Base-by-base conservation (phyloP, 2,888 invertebrate genomes). In the Aleiodes leptofemur region DNA sequence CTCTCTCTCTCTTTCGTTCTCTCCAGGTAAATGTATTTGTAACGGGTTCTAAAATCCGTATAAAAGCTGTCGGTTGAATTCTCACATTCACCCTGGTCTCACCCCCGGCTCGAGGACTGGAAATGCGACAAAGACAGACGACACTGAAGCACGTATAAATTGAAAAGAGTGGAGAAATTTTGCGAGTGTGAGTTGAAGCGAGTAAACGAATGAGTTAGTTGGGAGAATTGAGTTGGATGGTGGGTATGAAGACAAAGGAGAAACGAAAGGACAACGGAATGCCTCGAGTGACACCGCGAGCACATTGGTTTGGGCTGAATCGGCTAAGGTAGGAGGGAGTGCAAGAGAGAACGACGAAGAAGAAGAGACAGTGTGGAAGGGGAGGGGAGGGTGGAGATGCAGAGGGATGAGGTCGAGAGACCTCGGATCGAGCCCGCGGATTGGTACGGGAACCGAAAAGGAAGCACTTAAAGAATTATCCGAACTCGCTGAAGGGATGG, bases 391-490 rank as follows among this genome's bases (percentile, higher is more conserved):
- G 13, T 38, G 38, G 38, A 38, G 61, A 43, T 61, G 69, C 69
- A 16, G 16, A 11, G 14, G 53, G 77, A 70, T 34, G 74, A 74
- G 73, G 77, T 68, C 76, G 78, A 73, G 73, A 76, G 75, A 80
- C 69, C 77, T 71, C 73, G 76, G 77, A 78, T 79, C 77, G 78
- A 78, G 77, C 79, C 80, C 82, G 84, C 84, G 72, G 78, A 72
- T 74, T 72, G 79, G 78, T 75, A 73, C 72, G 80, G 82, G 83
- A 79, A 76, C 76, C 83, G 43, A 43, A 43, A 84, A 87, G 86
- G 87, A 88, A 89, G 89, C 89, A 89, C 89, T 89, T 89, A 89
- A 89, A 89, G 89, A 89, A 89, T 89, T 89, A 89, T 89, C 89
- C 86, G 87, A 89, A 87, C 87, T 86, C 87, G 83, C 78, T 73